Base-by-base conservation (phyloP, 1,140 invertebrate genomes). In the Cherax quadricarinatus region DNA sequence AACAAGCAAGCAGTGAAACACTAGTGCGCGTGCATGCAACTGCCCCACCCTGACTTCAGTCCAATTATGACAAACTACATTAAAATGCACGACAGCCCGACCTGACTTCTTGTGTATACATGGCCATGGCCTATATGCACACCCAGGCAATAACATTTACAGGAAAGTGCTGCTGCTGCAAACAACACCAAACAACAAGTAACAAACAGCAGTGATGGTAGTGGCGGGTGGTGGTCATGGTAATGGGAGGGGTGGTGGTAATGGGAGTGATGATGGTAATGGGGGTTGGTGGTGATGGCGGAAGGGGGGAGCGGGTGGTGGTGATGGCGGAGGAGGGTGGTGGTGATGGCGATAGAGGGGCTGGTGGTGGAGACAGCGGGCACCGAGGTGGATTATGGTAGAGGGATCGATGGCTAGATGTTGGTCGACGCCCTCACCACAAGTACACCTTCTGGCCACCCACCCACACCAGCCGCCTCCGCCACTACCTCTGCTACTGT, bases 321-420 rank as follows among this genome's bases (percentile, higher is more conserved):
- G 3, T n/a, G 1, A 5, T n/a, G 66, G 66, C 66, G 5, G 30
- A 41, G 30, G 9, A n/a, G 30, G 30, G 66, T 5, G 18, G 6
- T n/a, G 16, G 30, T 41, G 30, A 5, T n/a, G 66, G 66, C 21
- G 18, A n/a, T 18, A 6, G 66, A 6, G 66, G 16, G 14, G 18
- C 1, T 18, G 5, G 18, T 70, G 66, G 66, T n/a, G 66, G 21
- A 70, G 66, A 16, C 57, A 12, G 30, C 30, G 30, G 30, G 30
- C 30, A 41, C 18, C 66, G 66, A 18, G 70, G 70, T n/a, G 70
- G 70, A 75, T n/a, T 75, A 75, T n/a, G 70, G 70, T n/a, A 75
- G 70, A 30, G 70, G 70, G 70, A 75, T 75, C 70, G 70, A 75
- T 75, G 70, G 70, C 70, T 16, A 30, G 70, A n/a, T 75, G 70